These are phyloP conservation scores for Bufotes viridis DNA, from an alignment of 2,797 vertebrate genomes.

Conservation along the genomic window DNA sequence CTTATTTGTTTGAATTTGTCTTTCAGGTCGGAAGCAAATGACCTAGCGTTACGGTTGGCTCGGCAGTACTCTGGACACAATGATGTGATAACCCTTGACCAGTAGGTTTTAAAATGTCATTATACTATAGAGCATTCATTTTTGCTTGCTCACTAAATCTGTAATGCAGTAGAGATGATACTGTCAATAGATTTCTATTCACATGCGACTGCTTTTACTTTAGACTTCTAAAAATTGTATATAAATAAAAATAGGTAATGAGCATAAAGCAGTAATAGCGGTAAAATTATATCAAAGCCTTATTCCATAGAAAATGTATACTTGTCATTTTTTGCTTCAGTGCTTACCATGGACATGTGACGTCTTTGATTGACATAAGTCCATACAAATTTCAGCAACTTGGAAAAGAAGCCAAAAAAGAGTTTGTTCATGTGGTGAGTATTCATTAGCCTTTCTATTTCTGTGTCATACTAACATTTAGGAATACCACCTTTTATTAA, in stretches of 20 bases:
- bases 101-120: constrained; percentile 78
- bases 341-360: constrained; percentile 95
- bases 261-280: neutral
- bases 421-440: constrained; percentile 93
- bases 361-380: constrained; percentile 97
- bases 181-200: neutral
- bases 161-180: neutral
- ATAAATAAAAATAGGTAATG: neutral
- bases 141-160: neutral
- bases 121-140: neutral
- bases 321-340: constrained; percentile 69
- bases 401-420: constrained; percentile 79
- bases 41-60: constrained; percentile 92
- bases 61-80: constrained; percentile 85
- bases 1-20: constrained; percentile 21
- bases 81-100: constrained; percentile 93
- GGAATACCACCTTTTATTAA: neutral
- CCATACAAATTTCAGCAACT: constrained; percentile 94
- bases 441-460: neutral
- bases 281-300: neutral
- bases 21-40: constrained; percentile 95
- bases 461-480: neutral
- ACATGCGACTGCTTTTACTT: neutral
- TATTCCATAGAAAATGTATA: neutral
- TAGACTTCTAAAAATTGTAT: neutral